These are phyloP conservation scores for Caranx melampygus DNA, from an alignment of 2,113 vertebrate species.

Conservation along the genomic window DNA sequence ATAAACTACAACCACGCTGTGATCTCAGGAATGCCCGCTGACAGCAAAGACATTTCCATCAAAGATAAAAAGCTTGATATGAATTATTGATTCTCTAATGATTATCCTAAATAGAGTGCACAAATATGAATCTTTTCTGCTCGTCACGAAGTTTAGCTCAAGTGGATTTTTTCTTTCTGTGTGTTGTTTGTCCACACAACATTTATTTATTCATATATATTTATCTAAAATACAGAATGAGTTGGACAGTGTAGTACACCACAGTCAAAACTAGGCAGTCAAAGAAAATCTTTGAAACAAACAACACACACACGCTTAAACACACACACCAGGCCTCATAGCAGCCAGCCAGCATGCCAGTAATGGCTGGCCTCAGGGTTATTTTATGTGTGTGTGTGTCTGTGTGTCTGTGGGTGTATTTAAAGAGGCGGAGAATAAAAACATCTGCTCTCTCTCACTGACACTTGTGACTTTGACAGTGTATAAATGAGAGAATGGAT, in stretches of 20 bases:
- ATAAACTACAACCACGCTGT: background rate
- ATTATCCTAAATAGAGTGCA: background rate
- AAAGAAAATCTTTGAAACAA: conserved; percentile 43
- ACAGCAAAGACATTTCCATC: background rate
- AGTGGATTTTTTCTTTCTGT: background rate
- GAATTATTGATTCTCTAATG: background rate
- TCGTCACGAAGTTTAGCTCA: too few species aligned
- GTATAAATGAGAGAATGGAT: conserved; percentile 9
- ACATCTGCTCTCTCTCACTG: conserved; percentile 52
- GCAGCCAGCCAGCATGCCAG: conserved; percentile 9
- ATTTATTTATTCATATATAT: too few species aligned
- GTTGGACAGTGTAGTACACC: background rate
- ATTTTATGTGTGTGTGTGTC: conserved; percentile 10
- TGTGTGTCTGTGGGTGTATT: background rate
- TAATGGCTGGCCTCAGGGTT: conserved; percentile 45
- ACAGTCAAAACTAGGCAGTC: background rate
- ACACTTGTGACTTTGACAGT: background rate
- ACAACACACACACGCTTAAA: background rate
- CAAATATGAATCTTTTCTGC: too few species aligned
- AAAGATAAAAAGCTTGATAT: background rate
- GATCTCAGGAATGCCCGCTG: too few species aligned
- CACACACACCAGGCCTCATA: conserved; percentile 6
- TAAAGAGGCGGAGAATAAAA: conserved; percentile 26
- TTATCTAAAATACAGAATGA: background rate
- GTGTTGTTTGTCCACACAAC: too few species aligned